Evolutionary conservation across 2,797 vertebrate genomes (phyloP).

Genomic region (Coendou prehensilis): DNA sequence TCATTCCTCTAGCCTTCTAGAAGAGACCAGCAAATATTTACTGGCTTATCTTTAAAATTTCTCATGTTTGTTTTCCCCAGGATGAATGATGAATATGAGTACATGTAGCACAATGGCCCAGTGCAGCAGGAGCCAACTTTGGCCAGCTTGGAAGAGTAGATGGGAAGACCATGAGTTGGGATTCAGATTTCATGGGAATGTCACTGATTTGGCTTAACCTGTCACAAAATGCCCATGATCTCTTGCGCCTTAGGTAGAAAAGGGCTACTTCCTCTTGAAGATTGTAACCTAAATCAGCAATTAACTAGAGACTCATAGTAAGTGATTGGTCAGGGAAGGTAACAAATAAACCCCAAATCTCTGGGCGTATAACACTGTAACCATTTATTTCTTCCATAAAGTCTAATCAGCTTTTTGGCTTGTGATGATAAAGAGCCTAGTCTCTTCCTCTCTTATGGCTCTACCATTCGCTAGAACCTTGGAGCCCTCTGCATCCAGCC

Average conservation of each 20-base stretch:
- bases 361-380: background rate
- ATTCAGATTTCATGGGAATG: slow-evolving; percentile 50
- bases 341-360: slow-evolving; percentile 40
- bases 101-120: background rate
- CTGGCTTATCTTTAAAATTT: slow-evolving; percentile 49
- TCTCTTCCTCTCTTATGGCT: slow-evolving; percentile 19
- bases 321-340: slow-evolving; percentile 26
- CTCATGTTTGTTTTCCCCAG: slow-evolving; percentile 2
- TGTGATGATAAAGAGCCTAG: slow-evolving; percentile 10
- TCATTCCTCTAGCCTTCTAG: slow-evolving; percentile 25
- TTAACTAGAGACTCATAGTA: slow-evolving; percentile 18
- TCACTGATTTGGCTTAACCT: background rate
- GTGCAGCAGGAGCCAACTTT: background rate
- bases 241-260: slow-evolving; percentile 38
- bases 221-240: slow-evolving; percentile 13
- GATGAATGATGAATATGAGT: background rate
- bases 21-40: slow-evolving; percentile 50
- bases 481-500: background rate
- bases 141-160: background rate
- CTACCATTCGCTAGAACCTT: background rate
- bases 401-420: background rate
- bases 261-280: slow-evolving; percentile 35
- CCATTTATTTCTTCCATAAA: slow-evolving; percentile 45
- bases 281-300: slow-evolving; percentile 4
- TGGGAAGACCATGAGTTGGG: background rate